Percentiles rank a stretch among this genome's conserved stretches.
Evolutionary conservation across 2,113 vertebrate species (phyloP).

Genomic region (Malurus alboscapulatus): DNA sequence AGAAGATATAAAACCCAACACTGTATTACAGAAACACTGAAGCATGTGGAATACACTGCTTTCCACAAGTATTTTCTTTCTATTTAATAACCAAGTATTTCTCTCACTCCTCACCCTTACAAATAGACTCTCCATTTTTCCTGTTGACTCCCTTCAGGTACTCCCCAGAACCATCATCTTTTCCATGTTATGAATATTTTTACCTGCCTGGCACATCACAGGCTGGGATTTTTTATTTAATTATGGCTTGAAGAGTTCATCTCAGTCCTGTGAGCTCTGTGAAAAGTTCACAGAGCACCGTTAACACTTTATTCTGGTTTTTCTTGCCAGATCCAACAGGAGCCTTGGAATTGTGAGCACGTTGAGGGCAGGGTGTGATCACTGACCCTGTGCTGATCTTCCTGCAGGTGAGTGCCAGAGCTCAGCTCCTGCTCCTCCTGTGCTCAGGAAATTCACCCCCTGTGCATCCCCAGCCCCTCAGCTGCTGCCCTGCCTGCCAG

Average conservation of each 20-base stretch:
- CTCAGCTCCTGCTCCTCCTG: fast-evolving
- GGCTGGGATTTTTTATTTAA: neutral
- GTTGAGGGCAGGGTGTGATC: fast-evolving
- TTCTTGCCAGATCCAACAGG: neutral
- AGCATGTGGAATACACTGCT: fast-evolving
- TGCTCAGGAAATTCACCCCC: neutral
- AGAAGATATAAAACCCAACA: neutral
- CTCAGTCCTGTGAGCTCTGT: neutral
- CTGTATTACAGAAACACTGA: neutral
- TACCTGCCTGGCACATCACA: neutral
- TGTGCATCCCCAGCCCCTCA: neutral
- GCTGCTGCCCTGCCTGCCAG: neutral
- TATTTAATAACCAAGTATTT: neutral
- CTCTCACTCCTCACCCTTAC: neutral
- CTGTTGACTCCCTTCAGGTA: neutral
- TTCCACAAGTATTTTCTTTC: neutral
- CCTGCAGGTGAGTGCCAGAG: neutral
- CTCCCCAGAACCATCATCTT: neutral
- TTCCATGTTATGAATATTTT: neutral
- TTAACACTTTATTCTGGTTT: neutral
- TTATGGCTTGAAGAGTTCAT: neutral
- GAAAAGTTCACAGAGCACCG: neutral
- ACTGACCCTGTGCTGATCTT: neutral
- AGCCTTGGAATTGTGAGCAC: neutral
- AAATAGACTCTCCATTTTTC: neutral